phyloP scores from a whole-genome alignment of 1,140 invertebrate genomes.

The Sycophaga agraensis region DNA sequence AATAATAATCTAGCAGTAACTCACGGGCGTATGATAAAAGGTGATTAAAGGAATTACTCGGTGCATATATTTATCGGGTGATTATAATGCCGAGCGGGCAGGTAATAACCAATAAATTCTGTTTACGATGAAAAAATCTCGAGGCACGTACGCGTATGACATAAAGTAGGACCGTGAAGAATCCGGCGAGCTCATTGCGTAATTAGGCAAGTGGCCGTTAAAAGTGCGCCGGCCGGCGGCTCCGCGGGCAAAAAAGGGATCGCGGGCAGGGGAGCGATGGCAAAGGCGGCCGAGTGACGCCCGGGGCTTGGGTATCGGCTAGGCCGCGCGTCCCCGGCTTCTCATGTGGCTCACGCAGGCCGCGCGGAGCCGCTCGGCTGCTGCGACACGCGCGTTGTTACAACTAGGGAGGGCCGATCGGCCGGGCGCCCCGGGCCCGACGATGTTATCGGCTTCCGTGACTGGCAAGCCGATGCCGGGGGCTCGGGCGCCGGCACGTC shows the following conservation, averaged over 20 bases:
- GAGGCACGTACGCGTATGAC: too few relatives aligned
- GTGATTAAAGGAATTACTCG: too few relatives aligned
- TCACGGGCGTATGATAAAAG: too few relatives aligned
- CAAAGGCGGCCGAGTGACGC: neutral
- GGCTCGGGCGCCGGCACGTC: too few relatives aligned
- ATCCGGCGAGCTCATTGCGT: too few relatives aligned
- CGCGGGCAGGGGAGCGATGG: neutral
- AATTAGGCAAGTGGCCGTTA: constrained; percentile 3
- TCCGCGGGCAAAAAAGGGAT: neutral
- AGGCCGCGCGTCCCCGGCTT: neutral
- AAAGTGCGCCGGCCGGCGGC: neutral
- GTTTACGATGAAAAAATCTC: too few relatives aligned
- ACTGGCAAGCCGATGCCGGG: constrained; percentile 19
- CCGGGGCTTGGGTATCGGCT: too few relatives aligned
- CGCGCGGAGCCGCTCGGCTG: neutral
- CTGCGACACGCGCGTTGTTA: constrained; percentile 23
- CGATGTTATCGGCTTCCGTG: constrained; percentile 29
- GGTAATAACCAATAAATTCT: too few relatives aligned
- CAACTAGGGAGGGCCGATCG: neutral
- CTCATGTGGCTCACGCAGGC: constrained; percentile 22
- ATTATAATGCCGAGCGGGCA: too few relatives aligned
- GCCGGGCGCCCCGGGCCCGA: constrained; percentile 2
- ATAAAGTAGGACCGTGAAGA: too few relatives aligned
- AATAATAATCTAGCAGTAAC: too few relatives aligned
- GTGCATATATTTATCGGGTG: too few relatives aligned